Percentiles rank a stretch among this genome's conserved stretches.
Conservation (phyloP, 2,113 vertebrate genomes). For the Uria aalge region DNA sequence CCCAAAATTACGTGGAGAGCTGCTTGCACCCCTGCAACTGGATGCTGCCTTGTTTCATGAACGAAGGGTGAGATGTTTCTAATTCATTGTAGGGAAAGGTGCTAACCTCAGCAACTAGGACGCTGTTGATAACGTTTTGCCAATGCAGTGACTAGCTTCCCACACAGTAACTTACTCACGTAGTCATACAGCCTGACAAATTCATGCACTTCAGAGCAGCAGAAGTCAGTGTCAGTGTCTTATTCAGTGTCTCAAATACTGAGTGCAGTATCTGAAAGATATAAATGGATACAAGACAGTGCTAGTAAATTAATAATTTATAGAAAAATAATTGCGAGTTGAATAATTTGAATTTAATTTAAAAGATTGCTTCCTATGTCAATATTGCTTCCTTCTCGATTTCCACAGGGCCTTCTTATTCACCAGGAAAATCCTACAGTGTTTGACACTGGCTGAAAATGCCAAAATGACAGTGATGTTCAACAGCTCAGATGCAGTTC, state of each 20-base stretch:
- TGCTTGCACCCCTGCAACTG: background rate
- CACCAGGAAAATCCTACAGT: conserved; percentile 44
- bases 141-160: background rate
- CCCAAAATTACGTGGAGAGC: fast-evolving
- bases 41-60: background rate
- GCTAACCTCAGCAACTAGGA: background rate
- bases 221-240: background rate
- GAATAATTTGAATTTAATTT: background rate
- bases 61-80: background rate
- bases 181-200: background rate
- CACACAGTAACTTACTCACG: background rate
- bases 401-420: conserved; percentile 60
- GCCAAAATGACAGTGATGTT: background rate
- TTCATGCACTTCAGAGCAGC: background rate
- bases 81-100: background rate
- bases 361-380: background rate
- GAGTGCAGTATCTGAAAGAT: background rate
- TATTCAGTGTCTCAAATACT: background rate
- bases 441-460: conserved; percentile 61
- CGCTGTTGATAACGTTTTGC: background rate
- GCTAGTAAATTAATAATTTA: background rate
- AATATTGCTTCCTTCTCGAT: background rate
- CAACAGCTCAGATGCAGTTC: background rate
- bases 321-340: background rate
- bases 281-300: background rate